These are phyloP conservation scores for Aplocera efformata DNA, from an alignment of 2,888 invertebrate genomes.

Conservation along the genomic window DNA sequence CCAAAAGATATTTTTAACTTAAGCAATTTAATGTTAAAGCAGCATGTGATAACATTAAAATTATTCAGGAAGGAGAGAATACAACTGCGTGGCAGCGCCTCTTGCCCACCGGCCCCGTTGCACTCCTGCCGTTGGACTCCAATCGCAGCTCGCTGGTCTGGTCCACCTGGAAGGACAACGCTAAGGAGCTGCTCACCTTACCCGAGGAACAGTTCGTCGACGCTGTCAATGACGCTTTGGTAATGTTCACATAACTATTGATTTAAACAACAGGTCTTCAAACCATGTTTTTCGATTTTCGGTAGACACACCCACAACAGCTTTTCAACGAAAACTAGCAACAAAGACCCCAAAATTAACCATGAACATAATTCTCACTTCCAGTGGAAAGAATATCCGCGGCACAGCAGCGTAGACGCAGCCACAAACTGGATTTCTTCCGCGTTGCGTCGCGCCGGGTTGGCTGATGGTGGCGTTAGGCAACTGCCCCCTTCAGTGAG, in stretches of 20 bases:
- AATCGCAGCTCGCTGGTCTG: constrained; percentile 95
- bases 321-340: too few species aligned
- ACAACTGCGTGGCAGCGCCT: constrained; percentile 98
- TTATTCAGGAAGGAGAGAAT: constrained; percentile 88
- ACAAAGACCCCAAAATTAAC: too few species aligned
- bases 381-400: constrained; percentile 83
- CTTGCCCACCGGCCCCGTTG: constrained; percentile 94
- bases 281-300: too few species aligned
- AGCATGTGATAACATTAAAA: too few species aligned
- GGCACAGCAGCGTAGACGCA: constrained; percentile 73
- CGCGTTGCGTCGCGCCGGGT: constrained; percentile 59
- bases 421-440: constrained; percentile 73
- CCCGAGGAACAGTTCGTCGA: constrained; percentile 91
- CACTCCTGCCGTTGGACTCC: constrained; percentile 91
- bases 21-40: too few species aligned
- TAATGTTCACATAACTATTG: constrained; percentile 59
- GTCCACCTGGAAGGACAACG: constrained; percentile 89
- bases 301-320: too few species aligned
- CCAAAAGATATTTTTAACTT: too few species aligned
- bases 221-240: constrained; percentile 91
- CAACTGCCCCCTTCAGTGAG: constrained; percentile 87
- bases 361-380: too few species aligned
- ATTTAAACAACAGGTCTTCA: too few species aligned
- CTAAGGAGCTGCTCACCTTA: constrained; percentile 85
- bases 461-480: constrained; percentile 69